These are phyloP conservation scores for Nomada hirtipes DNA, from an alignment of 2,888 invertebrate genomes.

Conservation along the genomic window DNA sequence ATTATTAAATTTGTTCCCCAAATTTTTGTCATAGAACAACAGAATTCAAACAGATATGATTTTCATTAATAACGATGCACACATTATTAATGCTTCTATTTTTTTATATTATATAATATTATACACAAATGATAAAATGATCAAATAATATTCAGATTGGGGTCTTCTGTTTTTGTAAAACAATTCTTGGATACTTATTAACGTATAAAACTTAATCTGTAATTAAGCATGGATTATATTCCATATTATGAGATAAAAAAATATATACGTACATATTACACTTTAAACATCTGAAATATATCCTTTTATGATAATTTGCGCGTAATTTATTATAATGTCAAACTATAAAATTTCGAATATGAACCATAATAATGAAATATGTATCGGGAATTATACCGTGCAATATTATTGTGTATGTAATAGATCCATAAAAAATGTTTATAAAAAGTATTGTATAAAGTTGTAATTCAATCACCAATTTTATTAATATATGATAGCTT, in stretches of 20 bases:
- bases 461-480: conserved; percentile 8
- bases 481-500: conserved; percentile 13
- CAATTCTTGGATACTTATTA: background rate
- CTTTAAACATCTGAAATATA: background rate
- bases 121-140: conserved; percentile 17
- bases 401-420: conserved; percentile 29
- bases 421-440: conserved; percentile 1
- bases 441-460: background rate
- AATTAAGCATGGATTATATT: conserved; percentile 5
- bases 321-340: background rate
- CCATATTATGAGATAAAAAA: background rate
- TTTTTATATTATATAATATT: conserved; percentile 13
- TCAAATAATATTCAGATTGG: conserved; percentile 47
- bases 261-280: background rate
- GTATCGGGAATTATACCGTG: conserved; percentile 52
- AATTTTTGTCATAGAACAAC: background rate
- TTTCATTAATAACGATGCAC: conserved; percentile 6
- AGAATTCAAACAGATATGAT: background rate
- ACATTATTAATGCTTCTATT: conserved; percentile 1
- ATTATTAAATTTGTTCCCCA: background rate
- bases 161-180: conserved; percentile 27
- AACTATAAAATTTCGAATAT: conserved; percentile 15
- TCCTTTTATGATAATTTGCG: background rate
- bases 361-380: conserved; percentile 39
- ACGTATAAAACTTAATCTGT: background rate